Conservation (phyloP, 2,797 vertebrate species). For the Monodelphis domestica region DNA sequence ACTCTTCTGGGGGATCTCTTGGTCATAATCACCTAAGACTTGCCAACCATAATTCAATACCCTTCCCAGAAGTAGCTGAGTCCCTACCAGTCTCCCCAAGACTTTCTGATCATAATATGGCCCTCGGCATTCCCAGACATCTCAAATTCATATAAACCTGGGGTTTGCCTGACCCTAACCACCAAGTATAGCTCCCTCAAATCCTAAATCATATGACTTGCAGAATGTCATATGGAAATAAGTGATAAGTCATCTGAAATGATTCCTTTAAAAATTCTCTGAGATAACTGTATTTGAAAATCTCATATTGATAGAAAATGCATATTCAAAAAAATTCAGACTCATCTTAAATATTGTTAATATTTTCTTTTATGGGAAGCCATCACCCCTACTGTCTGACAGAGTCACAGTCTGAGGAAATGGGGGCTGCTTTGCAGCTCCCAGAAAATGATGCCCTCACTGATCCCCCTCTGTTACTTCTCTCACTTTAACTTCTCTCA, state of each 20-base stretch:
- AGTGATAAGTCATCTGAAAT: neutral
- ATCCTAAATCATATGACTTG: neutral
- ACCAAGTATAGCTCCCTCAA: neutral
- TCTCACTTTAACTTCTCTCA: no score
- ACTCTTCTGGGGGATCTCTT: neutral
- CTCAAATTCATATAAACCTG: neutral
- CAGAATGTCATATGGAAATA: neutral
- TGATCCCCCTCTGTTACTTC: no score
- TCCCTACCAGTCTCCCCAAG: neutral
- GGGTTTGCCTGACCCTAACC: neutral
- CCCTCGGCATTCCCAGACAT: neutral
- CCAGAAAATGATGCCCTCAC: no score
- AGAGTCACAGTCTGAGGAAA: no score
- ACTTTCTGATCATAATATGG: neutral
- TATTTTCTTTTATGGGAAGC: conserved; percentile 16
- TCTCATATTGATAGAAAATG: neutral
- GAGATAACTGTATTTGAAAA: neutral
- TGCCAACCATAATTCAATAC: neutral
- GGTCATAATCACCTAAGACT: neutral
- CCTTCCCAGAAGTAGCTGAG: neutral
- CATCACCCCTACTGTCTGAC: no score
- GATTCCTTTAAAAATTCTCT: neutral
- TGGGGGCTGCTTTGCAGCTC: no score
- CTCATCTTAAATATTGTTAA: neutral
- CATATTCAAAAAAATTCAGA: neutral